These are phyloP conservation scores for Luperina testacea DNA, from an alignment of 2,888 invertebrate genomes.

Conservation along the genomic window DNA sequence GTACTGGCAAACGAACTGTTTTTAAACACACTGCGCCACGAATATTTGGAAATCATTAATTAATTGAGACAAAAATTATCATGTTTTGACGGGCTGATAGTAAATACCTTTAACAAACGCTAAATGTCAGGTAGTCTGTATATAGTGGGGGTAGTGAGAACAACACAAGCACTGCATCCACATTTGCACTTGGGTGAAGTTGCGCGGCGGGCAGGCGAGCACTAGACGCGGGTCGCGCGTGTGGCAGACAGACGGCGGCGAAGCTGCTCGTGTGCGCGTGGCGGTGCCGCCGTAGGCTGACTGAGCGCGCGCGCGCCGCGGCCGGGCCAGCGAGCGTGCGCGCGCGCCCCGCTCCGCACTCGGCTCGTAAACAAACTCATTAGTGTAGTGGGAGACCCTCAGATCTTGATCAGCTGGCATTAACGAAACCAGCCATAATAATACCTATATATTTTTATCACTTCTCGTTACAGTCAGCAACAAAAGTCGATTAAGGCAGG, in stretches of 20 bases:
- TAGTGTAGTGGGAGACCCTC: constrained; percentile 22
- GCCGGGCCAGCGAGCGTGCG: constrained; percentile 1
- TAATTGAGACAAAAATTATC: background rate
- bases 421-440: background rate
- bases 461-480: background rate
- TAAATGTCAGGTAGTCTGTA: constrained; percentile 10
- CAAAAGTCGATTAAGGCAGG: background rate
- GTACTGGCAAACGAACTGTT: background rate
- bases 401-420: constrained; percentile 40
- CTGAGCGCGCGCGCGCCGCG: constrained; percentile 26
- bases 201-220: background rate
- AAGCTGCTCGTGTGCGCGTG: constrained; percentile 3
- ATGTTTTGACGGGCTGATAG: background rate
- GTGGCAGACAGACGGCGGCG: background rate
- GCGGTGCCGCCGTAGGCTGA: constrained; percentile 24
- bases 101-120: constrained; percentile 19
- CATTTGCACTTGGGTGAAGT: constrained; percentile 8
- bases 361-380: constrained; percentile 56
- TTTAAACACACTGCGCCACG: background rate
- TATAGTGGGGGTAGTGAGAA: constrained; percentile 12
- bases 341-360: constrained; percentile 34
- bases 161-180: constrained; percentile 58
- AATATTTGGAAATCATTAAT: background rate
- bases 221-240: background rate
- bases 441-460: background rate